These are phyloP conservation scores for Dusona sp. DNA, from an alignment of 2,888 invertebrate species.

Conservation along the genomic window DNA sequence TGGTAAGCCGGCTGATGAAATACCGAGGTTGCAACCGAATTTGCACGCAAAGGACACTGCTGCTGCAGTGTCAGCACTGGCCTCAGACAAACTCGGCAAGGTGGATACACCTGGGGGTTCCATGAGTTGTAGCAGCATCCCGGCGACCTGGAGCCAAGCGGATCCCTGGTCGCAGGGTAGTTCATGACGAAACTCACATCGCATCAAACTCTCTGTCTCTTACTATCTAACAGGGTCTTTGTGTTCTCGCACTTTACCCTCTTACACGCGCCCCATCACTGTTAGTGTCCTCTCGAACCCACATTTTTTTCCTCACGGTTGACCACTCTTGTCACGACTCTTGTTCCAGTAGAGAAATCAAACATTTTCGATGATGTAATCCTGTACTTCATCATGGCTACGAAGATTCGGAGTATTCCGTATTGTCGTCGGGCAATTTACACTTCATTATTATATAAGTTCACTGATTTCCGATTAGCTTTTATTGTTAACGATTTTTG, in stretches of 20 bases:
- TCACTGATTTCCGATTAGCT: conserved; percentile 5
- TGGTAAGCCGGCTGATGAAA: conserved; percentile 53
- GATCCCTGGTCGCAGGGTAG: conserved; percentile 84
- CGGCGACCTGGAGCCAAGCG: conserved; percentile 83
- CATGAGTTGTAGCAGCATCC: conserved; percentile 83
- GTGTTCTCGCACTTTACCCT: conserved; percentile 25
- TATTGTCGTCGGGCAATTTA: background rate
- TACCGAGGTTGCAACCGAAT: conserved; percentile 71
- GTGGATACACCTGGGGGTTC: conserved; percentile 80
- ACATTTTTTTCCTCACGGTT: background rate
- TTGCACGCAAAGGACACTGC: conserved; percentile 68
- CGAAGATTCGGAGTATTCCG: background rate
- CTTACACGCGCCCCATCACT: background rate
- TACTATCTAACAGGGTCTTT: conserved; percentile 36
- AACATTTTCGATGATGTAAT: background rate
- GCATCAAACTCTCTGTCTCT: conserved; percentile 73
- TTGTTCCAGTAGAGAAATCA: background rate
- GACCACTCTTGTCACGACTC: conserved; percentile 5
- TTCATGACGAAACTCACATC: conserved; percentile 84
- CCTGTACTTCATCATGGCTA: background rate
- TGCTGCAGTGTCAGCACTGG: conserved; percentile 79
- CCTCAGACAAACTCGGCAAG: conserved; percentile 80
- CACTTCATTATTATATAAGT: conserved; percentile 8
- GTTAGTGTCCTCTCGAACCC: background rate
- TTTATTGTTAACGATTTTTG: background rate